These are phyloP conservation scores for Luscinia megarhynchos DNA, from an alignment of 2,797 vertebrate species.

Conservation along the genomic window DNA sequence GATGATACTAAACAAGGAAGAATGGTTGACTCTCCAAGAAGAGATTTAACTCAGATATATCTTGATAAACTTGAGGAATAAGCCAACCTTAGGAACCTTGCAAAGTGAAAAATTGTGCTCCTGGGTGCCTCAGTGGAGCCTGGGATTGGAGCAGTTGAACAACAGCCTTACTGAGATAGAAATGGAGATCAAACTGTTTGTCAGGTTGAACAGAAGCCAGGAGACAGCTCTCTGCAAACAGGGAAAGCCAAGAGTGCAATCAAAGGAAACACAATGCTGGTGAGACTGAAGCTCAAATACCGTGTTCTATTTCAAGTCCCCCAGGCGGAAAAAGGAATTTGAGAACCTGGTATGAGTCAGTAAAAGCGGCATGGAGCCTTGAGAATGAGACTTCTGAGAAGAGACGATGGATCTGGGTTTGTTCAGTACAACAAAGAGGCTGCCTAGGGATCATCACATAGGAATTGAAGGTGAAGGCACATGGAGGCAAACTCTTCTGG, in stretches of 20 bases:
- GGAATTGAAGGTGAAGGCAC: background rate
- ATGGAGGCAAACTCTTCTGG: background rate
- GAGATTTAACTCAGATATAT: background rate
- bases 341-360: background rate
- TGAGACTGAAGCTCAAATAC: background rate
- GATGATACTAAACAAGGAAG: background rate
- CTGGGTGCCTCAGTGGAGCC: background rate
- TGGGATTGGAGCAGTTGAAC: background rate
- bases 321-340: background rate
- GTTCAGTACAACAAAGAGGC: background rate
- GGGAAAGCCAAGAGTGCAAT: background rate
- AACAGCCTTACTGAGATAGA: background rate
- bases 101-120: background rate
- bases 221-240: background rate
- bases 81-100: background rate
- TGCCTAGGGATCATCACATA: background rate
- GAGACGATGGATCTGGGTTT: background rate
- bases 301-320: background rate
- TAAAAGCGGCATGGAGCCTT: background rate
- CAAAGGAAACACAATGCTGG: constrained; percentile 7
- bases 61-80: background rate
- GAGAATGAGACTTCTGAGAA: background rate
- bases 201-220: background rate
- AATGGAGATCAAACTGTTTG: background rate
- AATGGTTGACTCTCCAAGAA: background rate